Conservation (phyloP, 1,140 invertebrate genomes). For the Drosophila lacertosa region DNA sequence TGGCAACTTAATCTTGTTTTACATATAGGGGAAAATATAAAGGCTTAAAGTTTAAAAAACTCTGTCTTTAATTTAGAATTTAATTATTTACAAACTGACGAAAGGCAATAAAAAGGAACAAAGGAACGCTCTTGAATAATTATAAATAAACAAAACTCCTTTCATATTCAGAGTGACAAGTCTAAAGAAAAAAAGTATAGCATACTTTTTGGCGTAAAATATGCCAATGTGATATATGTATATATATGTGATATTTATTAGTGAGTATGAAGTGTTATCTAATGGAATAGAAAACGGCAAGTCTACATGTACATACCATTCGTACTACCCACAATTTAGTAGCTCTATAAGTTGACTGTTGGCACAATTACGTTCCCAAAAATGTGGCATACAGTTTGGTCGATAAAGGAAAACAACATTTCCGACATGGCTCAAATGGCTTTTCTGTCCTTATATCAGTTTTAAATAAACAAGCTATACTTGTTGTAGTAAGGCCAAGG, state of each 20-base stretch:
- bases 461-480: background rate
- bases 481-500: background rate
- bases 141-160: slow-evolving; percentile 4
- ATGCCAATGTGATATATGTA: too few species aligned
- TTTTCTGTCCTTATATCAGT: background rate
- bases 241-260: too few species aligned
- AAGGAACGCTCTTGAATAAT: too few species aligned
- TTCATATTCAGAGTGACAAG: too few species aligned
- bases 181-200: background rate
- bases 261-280: too few species aligned
- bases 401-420: slow-evolving; percentile 16
- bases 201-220: slow-evolving; percentile 1
- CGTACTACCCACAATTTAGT: background rate
- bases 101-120: too few species aligned
- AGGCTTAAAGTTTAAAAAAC: too few species aligned
- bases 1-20: too few species aligned
- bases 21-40: too few species aligned
- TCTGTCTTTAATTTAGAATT: too few species aligned
- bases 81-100: too few species aligned
- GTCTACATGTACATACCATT: background rate
- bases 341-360: background rate
- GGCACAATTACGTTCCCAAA: slow-evolving; percentile 1
- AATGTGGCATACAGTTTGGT: slow-evolving; percentile 21
- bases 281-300: too few species aligned
- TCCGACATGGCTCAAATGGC: background rate